Evolutionary conservation across 2,888 invertebrate genomes (phyloP).

Genomic region (Athalia circularis): DNA sequence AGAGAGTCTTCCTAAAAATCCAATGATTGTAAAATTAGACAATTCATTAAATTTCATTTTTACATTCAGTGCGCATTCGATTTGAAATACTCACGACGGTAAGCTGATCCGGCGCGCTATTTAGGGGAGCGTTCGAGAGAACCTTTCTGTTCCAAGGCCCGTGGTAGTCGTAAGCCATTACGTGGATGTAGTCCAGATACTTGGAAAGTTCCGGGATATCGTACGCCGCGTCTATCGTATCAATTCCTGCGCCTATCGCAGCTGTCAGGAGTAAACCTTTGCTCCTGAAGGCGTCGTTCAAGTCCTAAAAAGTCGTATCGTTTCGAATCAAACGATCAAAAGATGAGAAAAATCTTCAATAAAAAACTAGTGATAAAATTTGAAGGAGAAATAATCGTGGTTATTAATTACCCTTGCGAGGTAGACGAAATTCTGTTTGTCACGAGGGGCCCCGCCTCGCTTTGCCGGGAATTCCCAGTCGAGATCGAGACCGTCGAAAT

Average conservation of each 20-base stretch:
- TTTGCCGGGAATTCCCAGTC: conserved; percentile 91
- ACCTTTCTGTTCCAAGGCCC: conserved; percentile 87
- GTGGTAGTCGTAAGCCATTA: conserved; percentile 94
- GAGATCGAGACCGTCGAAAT: conserved; percentile 86
- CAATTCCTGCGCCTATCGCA: conserved; percentile 87
- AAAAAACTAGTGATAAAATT: conserved; percentile 47
- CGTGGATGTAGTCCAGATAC: conserved; percentile 81
- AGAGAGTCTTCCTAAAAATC: conserved; percentile 82
- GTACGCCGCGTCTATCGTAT: conserved; percentile 86
- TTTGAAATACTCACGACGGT: conserved; percentile 80
- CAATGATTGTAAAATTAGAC: conserved; percentile 32
- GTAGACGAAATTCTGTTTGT: conserved; percentile 85
- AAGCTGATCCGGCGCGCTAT: conserved; percentile 77
- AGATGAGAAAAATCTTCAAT: neutral
- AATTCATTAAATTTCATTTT: neutral
- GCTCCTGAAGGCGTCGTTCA: conserved; percentile 82
- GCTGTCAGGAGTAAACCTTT: conserved; percentile 85
- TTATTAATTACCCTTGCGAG: conserved; percentile 81
- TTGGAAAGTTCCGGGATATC: conserved; percentile 81
- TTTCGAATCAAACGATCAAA: neutral
- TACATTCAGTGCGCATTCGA: neutral
- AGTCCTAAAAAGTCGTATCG: conserved; percentile 76
- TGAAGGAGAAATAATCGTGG: conserved; percentile 13
- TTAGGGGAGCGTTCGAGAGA: conserved; percentile 87
- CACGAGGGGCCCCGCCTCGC: conserved; percentile 84